Conservation (phyloP, 2,888 invertebrate species). For the Halocaridina rubra region DNA sequence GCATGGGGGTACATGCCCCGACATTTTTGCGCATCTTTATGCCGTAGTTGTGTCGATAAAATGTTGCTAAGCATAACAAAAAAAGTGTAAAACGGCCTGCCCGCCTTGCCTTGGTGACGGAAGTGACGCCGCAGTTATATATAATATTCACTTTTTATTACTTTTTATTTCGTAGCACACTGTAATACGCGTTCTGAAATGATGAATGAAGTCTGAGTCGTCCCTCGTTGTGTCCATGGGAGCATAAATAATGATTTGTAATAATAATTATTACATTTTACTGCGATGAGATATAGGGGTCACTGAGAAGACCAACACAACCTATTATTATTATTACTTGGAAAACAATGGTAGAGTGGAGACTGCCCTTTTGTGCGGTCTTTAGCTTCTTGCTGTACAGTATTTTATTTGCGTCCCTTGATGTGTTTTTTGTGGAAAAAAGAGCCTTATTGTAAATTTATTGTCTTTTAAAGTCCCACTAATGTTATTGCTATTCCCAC, state of each 20-base stretch:
- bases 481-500: too few species aligned
- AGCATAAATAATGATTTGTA: not conserved
- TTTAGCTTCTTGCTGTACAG: not conserved
- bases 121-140: not conserved
- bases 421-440: not conserved
- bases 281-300: not conserved
- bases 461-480: too few species aligned
- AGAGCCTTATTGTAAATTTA: not conserved
- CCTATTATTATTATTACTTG: too few species aligned
- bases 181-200: too few species aligned
- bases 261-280: not conserved
- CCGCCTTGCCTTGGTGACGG: slow-evolving; percentile 12
- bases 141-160: not conserved
- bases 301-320: too few species aligned
- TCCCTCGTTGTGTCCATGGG: not conserved
- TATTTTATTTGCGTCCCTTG: not conserved
- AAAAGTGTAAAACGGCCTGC: slow-evolving; percentile 2
- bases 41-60: too few species aligned
- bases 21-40: slow-evolving; percentile 3
- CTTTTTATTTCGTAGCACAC: not conserved
- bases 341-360: too few species aligned
- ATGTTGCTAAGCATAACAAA: too few species aligned
- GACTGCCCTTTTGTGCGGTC: not conserved
- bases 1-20: not conserved
- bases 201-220: too few species aligned